phyloP scores from a whole-genome alignment of 2,888 invertebrate species.

The Liposcelis brunnea region DNA sequence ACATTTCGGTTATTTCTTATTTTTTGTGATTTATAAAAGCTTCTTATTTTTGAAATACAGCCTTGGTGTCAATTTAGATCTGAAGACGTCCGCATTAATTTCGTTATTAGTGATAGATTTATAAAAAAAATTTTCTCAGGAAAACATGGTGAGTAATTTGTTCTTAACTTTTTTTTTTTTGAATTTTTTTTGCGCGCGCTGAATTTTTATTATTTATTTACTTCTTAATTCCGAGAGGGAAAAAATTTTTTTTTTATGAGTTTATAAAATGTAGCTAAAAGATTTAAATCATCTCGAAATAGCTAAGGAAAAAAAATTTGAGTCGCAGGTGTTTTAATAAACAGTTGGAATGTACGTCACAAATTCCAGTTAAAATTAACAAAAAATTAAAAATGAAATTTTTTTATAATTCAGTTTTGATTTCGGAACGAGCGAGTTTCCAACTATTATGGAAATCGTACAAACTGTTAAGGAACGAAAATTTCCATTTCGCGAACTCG shows the following conservation, averaged over 20 bases:
- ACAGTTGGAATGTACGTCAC: too few relatives aligned
- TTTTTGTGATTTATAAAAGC: conserved; percentile 6
- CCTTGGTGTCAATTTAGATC: conserved; percentile 4
- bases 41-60: conserved; percentile 3
- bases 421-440: too few relatives aligned
- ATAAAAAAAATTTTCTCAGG: neutral
- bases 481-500: too few relatives aligned
- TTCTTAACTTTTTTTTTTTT: neutral
- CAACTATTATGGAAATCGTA: too few relatives aligned
- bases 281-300: too few relatives aligned
- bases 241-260: neutral
- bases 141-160: neutral
- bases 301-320: too few relatives aligned
- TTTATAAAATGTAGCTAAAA: neutral
- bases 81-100: conserved; percentile 2
- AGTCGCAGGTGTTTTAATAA: too few relatives aligned
- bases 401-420: too few relatives aligned
- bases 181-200: neutral
- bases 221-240: neutral
- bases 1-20: conserved; percentile 3
- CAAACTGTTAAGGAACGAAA: too few relatives aligned
- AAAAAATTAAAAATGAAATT: too few relatives aligned
- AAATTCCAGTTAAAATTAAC: too few relatives aligned
- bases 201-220: neutral
- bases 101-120: neutral